Evolutionary conservation across 2,113 vertebrate genomes (phyloP), one percentile per base, ranked within the genome.

Genomic region (Casuarius casuarius): DNA sequence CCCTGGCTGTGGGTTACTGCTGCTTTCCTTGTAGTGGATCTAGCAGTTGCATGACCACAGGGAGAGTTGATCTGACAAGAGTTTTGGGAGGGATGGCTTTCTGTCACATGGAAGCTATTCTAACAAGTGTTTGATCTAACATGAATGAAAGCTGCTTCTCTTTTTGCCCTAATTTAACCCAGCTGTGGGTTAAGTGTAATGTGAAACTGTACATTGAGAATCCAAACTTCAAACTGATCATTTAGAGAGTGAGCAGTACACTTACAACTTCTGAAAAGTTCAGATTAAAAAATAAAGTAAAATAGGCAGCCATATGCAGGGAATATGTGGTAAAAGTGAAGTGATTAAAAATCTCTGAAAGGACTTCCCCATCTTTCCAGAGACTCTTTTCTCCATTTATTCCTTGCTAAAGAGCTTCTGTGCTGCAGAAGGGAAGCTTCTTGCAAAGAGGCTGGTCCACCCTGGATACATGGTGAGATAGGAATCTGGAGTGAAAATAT

Each of bases 91-190:
- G 72, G 28, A 72, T 70, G 59, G 54, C 49, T 87, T 77, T 87
- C 74, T 81, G 87, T 92, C 83, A 87, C 48, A 31, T 88, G 76
- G 80, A 89, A 91, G 51, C 38, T 89, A 13, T 67, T 94, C 51
- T 68, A 52, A 20, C 66, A 49, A 84, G 54, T 42, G 46, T 74
- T 90, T 92, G 76, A 67, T 87, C 61, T 26, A 42, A 51, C 87
- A 78, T 7, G 52, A 87, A 68, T 81, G 77, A 72, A 82, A 87
- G 70, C 87, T 95, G 20, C 86, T 90, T 92, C n/a, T 92, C 35
- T 31, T 83, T 62, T 70, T 91, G 51, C 2, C 1, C 25, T 94
- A 89, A 75, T 44, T 20, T 84, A 86, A 90, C 25, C 54, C 86
- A 86, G 67, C 84, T 92, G 77, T 82, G 56, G 66, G 48, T 75